Evolutionary conservation across 2,113 vertebrate species (phyloP).

Genomic region (Epinephelus fuscoguttatus): DNA sequence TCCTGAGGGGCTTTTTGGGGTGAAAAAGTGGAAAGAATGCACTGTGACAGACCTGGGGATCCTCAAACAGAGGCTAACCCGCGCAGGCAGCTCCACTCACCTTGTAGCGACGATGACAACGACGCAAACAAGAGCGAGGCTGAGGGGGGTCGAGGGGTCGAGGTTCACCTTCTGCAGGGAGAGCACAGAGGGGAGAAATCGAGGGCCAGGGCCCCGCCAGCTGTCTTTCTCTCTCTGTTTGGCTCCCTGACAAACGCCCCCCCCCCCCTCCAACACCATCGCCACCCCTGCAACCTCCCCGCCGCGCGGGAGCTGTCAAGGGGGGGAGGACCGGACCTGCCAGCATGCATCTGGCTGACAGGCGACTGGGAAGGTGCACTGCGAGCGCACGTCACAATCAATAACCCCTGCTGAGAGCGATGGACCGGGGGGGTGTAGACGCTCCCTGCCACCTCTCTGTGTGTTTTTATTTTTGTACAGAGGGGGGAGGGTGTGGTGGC

Average conservation of each 20-base stretch:
- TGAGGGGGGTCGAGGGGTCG: constrained; percentile 9
- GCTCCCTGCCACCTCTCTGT: constrained; percentile 42
- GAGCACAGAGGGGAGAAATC: constrained; percentile 14
- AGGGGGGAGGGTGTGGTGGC: not conserved
- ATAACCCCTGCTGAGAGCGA: constrained; percentile 85
- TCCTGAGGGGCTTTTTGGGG: constrained; percentile 47
- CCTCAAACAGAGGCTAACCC: constrained; percentile 67
- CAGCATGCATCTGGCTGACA: constrained; percentile 87
- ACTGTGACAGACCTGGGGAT: constrained; percentile 76
- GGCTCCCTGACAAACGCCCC: constrained; percentile 40
- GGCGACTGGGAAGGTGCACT: constrained; percentile 87
- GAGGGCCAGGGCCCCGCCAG: constrained; percentile 50
- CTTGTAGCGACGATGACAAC: constrained; percentile 69
- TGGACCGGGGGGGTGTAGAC: constrained; percentile 63
- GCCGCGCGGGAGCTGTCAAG: constrained; percentile 67
- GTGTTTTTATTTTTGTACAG: constrained; percentile 66
- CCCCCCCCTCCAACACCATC: constrained; percentile 26
- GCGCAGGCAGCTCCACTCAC: constrained; percentile 70
- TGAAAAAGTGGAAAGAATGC: constrained; percentile 37
- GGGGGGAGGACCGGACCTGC: constrained; percentile 83
- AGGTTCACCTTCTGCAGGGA: constrained; percentile 62
- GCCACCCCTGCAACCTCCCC: constrained; percentile 55
- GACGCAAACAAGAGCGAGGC: constrained; percentile 9
- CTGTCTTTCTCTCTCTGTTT: constrained; percentile 53
- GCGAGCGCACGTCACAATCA: constrained; percentile 82